These are phyloP conservation scores for Zophobas atratus DNA, from an alignment of 1,140 invertebrate genomes.

Conservation along the genomic window DNA sequence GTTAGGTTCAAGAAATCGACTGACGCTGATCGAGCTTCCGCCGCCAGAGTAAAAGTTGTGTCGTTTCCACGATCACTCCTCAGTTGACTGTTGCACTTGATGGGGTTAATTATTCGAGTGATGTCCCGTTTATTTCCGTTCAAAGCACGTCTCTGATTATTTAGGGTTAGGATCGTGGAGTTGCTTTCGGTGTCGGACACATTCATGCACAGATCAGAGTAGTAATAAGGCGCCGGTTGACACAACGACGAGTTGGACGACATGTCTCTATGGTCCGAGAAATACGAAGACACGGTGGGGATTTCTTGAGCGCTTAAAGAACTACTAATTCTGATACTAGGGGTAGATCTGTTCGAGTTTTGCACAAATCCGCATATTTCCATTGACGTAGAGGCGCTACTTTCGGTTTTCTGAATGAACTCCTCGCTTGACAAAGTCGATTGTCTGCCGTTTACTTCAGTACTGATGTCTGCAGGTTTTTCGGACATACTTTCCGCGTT, in stretches of 20 bases:
- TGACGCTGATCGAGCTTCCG: constrained; percentile 76
- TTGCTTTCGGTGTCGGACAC: constrained; percentile 56
- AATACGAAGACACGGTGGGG: constrained; percentile 47
- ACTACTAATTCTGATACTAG: constrained; percentile 49
- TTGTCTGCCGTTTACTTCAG: constrained; percentile 11
- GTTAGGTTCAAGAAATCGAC: constrained; percentile 78
- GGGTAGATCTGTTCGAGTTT: constrained; percentile 59
- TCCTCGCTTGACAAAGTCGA: constrained; percentile 46
- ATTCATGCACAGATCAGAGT: constrained; percentile 81
- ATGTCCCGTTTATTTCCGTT: constrained; percentile 81
- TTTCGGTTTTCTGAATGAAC: constrained; percentile 56
- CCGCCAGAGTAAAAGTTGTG: constrained; percentile 72
- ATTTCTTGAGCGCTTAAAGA: constrained; percentile 51
- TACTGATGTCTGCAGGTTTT: background rate
- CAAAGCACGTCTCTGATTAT: constrained; percentile 77
- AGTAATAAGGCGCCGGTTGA: constrained; percentile 86
- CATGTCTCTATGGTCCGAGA: constrained; percentile 49
- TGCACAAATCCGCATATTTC: constrained; percentile 60
- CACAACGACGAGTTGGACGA: constrained; percentile 56
- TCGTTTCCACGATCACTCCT: constrained; percentile 27
- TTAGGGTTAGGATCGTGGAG: constrained; percentile 66
- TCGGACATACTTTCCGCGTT: constrained; percentile 17
- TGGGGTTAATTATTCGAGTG: constrained; percentile 85
- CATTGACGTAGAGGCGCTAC: constrained; percentile 59
- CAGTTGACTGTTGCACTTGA: constrained; percentile 68